Percentiles rank a stretch among this genome's conserved stretches.
phyloP scores from a whole-genome alignment of 2,888 invertebrate species.

The Strigamia maritima region DNA sequence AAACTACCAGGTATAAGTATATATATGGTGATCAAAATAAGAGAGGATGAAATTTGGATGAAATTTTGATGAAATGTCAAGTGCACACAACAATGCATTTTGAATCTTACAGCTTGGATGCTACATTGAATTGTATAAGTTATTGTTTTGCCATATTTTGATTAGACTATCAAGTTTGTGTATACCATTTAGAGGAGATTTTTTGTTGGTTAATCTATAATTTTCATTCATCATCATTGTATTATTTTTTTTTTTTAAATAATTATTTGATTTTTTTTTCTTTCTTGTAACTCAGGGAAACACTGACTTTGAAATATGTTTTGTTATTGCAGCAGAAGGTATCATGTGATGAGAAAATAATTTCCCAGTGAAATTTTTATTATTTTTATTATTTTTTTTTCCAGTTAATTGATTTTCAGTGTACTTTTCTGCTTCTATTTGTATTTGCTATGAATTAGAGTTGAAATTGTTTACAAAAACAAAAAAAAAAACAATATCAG shows the following conservation, averaged over 20 bases:
- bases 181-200: not conserved
- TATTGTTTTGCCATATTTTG: slow-evolving; percentile 25
- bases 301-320: not conserved
- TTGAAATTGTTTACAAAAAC: not conserved
- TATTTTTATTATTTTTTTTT: not conserved
- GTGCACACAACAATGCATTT: slow-evolving; percentile 12
- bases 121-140: not conserved
- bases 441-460: not conserved
- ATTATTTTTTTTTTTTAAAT: not conserved
- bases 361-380: not conserved
- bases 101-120: not conserved
- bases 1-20: not conserved
- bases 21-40: not conserved
- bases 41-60: no score
- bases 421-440: not conserved
- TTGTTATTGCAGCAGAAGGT: not conserved
- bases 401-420: no score
- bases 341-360: not conserved
- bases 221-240: slow-evolving; percentile 12
- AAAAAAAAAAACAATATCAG: no score
- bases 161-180: slow-evolving; percentile 13
- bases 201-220: not conserved
- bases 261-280: not conserved
- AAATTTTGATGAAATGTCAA: not conserved
- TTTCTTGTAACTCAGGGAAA: not conserved